Conservation (phyloP, 2,888 invertebrate species). For the Punctoribates punctum region DNA sequence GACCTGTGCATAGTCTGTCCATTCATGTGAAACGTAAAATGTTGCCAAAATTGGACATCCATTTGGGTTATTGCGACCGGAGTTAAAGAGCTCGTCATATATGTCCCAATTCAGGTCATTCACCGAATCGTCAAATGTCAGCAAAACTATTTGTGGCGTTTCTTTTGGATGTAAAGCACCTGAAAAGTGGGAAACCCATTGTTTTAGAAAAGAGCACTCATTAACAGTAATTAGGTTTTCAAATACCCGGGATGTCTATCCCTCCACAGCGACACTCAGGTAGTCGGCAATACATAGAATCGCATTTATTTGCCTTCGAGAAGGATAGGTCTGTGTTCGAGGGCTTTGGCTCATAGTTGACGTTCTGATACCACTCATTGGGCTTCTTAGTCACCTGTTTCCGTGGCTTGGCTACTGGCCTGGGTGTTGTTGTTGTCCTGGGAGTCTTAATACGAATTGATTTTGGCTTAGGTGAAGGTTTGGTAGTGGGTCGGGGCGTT, state of each 20-base stretch:
- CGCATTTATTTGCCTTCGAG: conserved; percentile 65
- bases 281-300: conserved; percentile 79
- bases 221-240: background rate
- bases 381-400: background rate
- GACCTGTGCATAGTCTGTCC: conserved; percentile 97
- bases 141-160: conserved; percentile 83
- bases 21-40: conserved; percentile 97
- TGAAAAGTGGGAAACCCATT: background rate
- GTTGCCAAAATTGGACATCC: conserved; percentile 65
- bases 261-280: conserved; percentile 91
- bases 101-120: conserved; percentile 90
- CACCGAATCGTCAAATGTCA: conserved; percentile 91
- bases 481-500: background rate
- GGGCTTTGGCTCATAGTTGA: background rate
- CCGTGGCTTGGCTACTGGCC: background rate
- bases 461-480: background rate
- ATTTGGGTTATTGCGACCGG: conserved; percentile 55
- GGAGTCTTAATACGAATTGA: background rate
- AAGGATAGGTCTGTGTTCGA: conserved; percentile 32
- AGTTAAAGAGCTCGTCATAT: conserved; percentile 63
- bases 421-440: background rate
- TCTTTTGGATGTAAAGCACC: conserved; percentile 59
- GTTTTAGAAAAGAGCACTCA: background rate
- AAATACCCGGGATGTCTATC: conserved; percentile 68
- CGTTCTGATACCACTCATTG: background rate